These are phyloP conservation scores for Pteria penguin DNA, from an alignment of 2,888 invertebrate genomes.

Conservation along the genomic window DNA sequence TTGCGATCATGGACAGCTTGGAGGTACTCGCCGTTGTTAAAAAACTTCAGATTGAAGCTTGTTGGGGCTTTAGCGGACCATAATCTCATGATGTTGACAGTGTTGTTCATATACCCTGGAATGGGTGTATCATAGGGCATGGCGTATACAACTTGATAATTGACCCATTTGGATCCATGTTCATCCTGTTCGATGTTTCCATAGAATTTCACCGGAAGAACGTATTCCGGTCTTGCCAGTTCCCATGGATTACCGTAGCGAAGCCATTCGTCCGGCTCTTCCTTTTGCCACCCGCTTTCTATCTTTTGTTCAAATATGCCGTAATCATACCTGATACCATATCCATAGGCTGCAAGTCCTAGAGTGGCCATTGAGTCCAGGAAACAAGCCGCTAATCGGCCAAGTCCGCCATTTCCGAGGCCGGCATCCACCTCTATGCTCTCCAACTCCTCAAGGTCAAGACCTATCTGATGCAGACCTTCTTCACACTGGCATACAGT, in stretches of 20 bases:
- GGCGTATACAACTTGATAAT: conserved; percentile 95
- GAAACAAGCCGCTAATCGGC: conserved; percentile 98
- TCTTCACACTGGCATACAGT: conserved; percentile 98
- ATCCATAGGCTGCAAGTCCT: conserved; percentile 97
- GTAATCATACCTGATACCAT: conserved; percentile 98
- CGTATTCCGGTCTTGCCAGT: conserved; percentile 98
- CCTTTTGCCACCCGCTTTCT: conserved; percentile 81
- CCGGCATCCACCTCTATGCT: conserved; percentile 99
- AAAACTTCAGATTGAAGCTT: conserved; percentile 96
- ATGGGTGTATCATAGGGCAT: conserved; percentile 99
- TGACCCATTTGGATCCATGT: conserved; percentile 94
- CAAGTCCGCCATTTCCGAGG: conserved; percentile 97
- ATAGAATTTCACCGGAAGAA: conserved; percentile 97
- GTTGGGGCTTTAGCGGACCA: conserved; percentile 98
- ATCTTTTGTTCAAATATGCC: conserved; percentile 88
- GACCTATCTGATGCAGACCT: conserved; percentile 95
- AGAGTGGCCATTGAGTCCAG: conserved; percentile 98
- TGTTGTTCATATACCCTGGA: conserved; percentile 98
- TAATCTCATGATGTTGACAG: conserved; percentile 96
- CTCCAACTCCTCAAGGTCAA: conserved; percentile 97
- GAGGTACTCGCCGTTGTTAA: conserved; percentile 98
- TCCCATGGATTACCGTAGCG: conserved; percentile 99
- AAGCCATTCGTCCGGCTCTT: conserved; percentile 99
- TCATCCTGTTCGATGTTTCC: conserved; percentile 93
- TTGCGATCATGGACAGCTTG: conserved; percentile 98